Evolutionary conservation across 2,888 invertebrate species (phyloP).

Genomic region (Emmelina monodactyla): DNA sequence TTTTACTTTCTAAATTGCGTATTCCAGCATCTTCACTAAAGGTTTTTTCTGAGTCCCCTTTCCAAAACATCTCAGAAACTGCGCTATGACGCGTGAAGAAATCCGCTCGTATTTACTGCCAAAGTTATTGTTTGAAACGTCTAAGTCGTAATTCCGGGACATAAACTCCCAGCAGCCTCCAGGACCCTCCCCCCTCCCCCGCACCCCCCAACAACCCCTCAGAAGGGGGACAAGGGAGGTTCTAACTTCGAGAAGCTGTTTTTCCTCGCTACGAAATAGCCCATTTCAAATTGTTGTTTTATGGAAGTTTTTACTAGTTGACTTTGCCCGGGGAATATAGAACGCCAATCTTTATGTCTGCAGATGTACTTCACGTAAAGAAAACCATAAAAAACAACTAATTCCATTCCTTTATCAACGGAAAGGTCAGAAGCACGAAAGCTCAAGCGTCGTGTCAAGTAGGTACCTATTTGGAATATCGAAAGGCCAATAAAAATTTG

Average conservation of each 20-base stretch:
- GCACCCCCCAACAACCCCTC: conserved; percentile 27
- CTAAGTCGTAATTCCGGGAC: conserved; percentile 64
- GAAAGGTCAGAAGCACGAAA: background rate
- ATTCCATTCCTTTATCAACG: no score
- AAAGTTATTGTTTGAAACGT: conserved; percentile 67
- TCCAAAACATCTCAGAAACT: conserved; percentile 38
- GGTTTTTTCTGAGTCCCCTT: background rate
- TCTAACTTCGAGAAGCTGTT: conserved; percentile 44
- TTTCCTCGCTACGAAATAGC: conserved; percentile 63
- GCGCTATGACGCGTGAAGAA: conserved; percentile 63
- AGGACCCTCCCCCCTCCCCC: conserved; percentile 37
- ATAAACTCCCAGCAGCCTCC: conserved; percentile 57
- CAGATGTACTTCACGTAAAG: conserved; percentile 20
- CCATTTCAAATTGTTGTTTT: conserved; percentile 66
- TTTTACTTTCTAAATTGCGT: no score
- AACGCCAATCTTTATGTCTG: conserved; percentile 42
- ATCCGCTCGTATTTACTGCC: conserved; percentile 61
- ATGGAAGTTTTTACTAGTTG: conserved; percentile 66
- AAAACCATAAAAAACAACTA: conserved; percentile 3
- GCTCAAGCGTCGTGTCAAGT: conserved; percentile 12
- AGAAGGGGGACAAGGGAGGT: no score
- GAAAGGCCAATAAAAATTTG: conserved; percentile 53
- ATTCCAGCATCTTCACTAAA: conserved; percentile 2
- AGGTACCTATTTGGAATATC: conserved; percentile 42
- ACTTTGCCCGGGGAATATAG: conserved; percentile 57